A percentile compares a stretch with the other conserved stretches of the same genome.
phyloP scores from a whole-genome alignment of 1,140 invertebrate genomes.

The Drosophila pruinosa region DNA sequence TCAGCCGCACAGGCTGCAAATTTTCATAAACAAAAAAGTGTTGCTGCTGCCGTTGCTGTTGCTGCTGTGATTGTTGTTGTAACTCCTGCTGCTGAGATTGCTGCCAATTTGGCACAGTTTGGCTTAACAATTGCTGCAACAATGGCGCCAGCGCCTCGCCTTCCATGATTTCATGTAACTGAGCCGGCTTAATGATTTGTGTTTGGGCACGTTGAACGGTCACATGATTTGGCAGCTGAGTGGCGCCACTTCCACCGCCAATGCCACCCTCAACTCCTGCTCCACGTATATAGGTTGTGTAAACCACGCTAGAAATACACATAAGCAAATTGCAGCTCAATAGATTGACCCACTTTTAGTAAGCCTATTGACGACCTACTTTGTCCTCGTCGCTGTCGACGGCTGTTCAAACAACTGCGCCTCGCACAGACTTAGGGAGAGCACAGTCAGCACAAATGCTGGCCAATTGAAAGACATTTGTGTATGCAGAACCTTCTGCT shows the following conservation, averaged over 20 bases:
- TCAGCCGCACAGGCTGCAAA: slow-evolving; percentile 21
- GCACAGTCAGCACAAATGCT: slow-evolving; percentile 26
- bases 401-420: slow-evolving; percentile 65
- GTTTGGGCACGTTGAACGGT: slow-evolving; percentile 37
- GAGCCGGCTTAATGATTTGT: slow-evolving; percentile 51
- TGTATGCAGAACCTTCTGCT: slow-evolving; percentile 11
- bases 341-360: slow-evolving; percentile 47
- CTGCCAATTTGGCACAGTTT: slow-evolving; percentile 74
- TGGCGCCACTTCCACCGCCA: background rate
- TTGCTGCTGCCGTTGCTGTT: slow-evolving; percentile 33
- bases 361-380: slow-evolving; percentile 56
- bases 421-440: slow-evolving; percentile 1
- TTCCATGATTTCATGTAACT: slow-evolving; percentile 53
- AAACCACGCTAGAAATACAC: slow-evolving; percentile 44
- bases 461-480: slow-evolving; percentile 51
- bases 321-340: slow-evolving; percentile 40
- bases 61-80: slow-evolving; percentile 26
- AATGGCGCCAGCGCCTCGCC: slow-evolving; percentile 62
- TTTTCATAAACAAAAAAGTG: slow-evolving; percentile 68
- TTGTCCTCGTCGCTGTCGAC: slow-evolving; percentile 31
- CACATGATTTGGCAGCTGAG: slow-evolving; percentile 30
- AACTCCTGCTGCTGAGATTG: slow-evolving; percentile 23
- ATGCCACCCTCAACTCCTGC: background rate
- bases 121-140: slow-evolving; percentile 62
- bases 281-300: slow-evolving; percentile 25